phyloP scores from a whole-genome alignment of 2,888 invertebrate species.

The Palloptera scutellata region DNA sequence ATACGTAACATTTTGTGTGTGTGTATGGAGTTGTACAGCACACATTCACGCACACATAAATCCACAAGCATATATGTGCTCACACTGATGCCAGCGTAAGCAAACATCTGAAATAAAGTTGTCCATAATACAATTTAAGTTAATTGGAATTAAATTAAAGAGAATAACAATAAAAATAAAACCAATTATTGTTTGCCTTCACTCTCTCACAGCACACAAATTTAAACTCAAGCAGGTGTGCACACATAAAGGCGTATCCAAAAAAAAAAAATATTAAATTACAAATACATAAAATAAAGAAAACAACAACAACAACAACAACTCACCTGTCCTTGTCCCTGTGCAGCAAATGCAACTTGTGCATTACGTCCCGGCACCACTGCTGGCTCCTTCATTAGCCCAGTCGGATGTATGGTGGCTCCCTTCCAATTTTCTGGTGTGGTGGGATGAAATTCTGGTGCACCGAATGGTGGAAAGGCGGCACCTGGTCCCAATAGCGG shows the following conservation, averaged over 20 bases:
- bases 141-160: not conserved
- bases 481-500: slow-evolving; percentile 64
- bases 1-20: not conserved
- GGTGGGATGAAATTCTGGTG: slow-evolving; percentile 63
- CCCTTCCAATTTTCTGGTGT: slow-evolving; percentile 64
- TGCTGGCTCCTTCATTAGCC: slow-evolving; percentile 70
- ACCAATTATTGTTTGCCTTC: slow-evolving; percentile 18
- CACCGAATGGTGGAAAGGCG: slow-evolving; percentile 62
- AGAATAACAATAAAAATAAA: not conserved
- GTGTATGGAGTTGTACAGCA: too few species aligned
- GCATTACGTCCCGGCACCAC: slow-evolving; percentile 66
- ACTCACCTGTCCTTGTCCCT: slow-evolving; percentile 63
- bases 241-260: slow-evolving; percentile 24
- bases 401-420: slow-evolving; percentile 64
- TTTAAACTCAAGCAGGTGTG: not conserved
- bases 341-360: slow-evolving; percentile 61
- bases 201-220: slow-evolving; percentile 5
- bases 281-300: not conserved
- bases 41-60: too few species aligned
- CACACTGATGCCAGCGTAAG: too few species aligned
- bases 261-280: slow-evolving; percentile 29
- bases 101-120: too few species aligned
- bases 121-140: too few species aligned
- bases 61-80: too few species aligned
- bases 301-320: slow-evolving; percentile 3